phyloP scores from a whole-genome alignment of 2,113 vertebrate species.

The Protobothrops mucrosquamatus region DNA sequence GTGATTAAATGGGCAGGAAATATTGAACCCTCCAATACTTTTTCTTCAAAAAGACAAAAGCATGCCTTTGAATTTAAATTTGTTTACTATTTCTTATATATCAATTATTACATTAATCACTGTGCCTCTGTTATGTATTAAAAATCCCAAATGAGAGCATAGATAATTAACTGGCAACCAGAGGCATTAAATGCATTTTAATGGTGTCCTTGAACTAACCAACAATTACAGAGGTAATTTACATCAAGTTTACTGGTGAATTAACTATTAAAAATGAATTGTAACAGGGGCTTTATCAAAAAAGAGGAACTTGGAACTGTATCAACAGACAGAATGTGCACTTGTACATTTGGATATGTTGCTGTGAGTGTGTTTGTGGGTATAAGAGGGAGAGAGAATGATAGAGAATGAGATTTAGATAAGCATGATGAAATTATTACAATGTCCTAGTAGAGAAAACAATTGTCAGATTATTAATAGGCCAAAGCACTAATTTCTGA shows the following conservation, averaged over 20 bases:
- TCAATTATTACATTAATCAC: not conserved
- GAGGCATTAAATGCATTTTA: slow-evolving; percentile 8
- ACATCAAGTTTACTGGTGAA: not conserved
- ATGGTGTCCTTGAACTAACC: not conserved
- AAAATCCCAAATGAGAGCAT: not conserved
- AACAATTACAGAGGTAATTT: not conserved
- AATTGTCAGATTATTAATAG: not conserved
- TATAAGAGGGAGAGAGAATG: not conserved
- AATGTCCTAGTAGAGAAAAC: not conserved
- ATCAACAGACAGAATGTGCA: not conserved
- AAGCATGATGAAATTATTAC: not conserved
- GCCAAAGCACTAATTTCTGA: not conserved
- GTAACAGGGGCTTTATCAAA: not conserved
- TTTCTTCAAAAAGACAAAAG: not conserved
- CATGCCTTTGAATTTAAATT: not conserved
- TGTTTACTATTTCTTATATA: not conserved
- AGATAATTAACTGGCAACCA: not conserved
- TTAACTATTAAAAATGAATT: not conserved
- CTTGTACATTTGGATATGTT: not conserved
- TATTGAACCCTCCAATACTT: not conserved
- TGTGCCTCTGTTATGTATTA: not conserved
- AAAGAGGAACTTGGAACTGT: not conserved
- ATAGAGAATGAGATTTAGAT: not conserved
- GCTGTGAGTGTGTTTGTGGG: not conserved
- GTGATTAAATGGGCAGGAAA: not conserved